Evolutionary conservation across 2,888 invertebrate species (phyloP), one percentile per base, ranked within the genome.

Genomic region (Tricholauxania praeusta): DNA sequence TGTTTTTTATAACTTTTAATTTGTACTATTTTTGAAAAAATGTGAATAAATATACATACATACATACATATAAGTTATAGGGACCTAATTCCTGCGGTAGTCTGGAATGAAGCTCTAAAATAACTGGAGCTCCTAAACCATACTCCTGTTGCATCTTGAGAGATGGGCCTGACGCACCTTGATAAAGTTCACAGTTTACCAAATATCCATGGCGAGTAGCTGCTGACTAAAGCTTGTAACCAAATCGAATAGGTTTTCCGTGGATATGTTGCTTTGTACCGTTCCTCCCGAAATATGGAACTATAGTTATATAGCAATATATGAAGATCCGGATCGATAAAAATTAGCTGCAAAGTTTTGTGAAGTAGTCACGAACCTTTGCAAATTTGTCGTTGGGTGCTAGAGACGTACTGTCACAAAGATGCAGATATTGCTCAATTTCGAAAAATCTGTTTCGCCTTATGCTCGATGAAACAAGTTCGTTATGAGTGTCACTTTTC

Each of bases 181-280:
- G 67, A 66, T 73, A 71, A 4, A 66, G 15, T 15, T 75, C 62
- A 48, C 52, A 67, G 52, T 66, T 71, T 55, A 67, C 71, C 5
- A 73, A 57, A 68, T 75, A 72, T 52, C 72, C 75, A 73, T 72
- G 62, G 15, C 70, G 67, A 55, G 67, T 73, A 65, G 67, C 71
- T 53, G 71, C 73, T 55, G 62, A 75, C 68, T 69, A 73, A 7
- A 73, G 32, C 49, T 73, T 75, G 57, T 71, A 74, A 32, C 67
- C 63, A 67, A 71, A 71, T n/a, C 55, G 60, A 10, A 74, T 71
- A 2, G 71, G 71, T 39, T 71, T 74, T 52, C 62, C 65, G n/a
- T 73, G 74, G 3, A 71, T 66, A n/a, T 74, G 71, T 47, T 73
- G 71, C 47, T 71, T 71, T 55, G 28, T 28, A 28, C 28, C 28